A percentile compares a stretch with the other conserved stretches of the same genome.
phyloP scores from a whole-genome alignment of 2,113 vertebrate genomes.

The Alligator mississippiensis region DNA sequence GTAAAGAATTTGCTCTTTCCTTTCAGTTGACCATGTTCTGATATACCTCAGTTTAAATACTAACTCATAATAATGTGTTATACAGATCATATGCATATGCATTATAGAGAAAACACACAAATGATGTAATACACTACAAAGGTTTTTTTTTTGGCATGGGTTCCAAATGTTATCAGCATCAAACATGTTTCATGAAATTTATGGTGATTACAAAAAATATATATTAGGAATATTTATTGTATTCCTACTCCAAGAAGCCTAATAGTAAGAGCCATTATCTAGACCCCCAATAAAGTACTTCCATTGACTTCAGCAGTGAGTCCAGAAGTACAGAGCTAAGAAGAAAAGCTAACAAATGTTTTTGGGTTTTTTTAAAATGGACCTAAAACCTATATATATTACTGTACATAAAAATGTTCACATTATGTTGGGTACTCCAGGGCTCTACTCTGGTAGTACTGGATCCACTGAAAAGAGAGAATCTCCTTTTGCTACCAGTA shows the following conservation, averaged over 20 bases:
- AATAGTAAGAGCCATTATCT: background rate
- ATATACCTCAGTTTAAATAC: no score
- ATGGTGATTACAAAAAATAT: background rate
- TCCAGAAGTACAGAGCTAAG: background rate
- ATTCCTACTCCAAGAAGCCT: background rate
- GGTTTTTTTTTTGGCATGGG: no score
- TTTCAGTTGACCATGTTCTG: no score
- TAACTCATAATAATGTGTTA: no score
- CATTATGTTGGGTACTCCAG: background rate
- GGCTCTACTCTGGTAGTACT: background rate
- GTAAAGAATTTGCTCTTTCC: no score
- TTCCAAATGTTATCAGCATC: background rate
- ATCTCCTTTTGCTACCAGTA: background rate
- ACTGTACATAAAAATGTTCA: background rate
- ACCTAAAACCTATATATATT: fast-evolving
- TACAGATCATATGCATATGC: no score
- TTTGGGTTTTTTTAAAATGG: background rate
- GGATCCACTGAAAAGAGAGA: background rate
- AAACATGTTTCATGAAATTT: background rate
- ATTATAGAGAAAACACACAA: background rate
- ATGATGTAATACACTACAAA: background rate
- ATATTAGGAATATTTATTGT: background rate
- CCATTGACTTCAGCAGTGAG: background rate
- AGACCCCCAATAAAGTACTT: background rate
- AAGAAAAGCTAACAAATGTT: background rate